Evolutionary conservation across 2,797 vertebrate genomes (phyloP).

Genomic region (Scolopax bukidnonensis): DNA sequence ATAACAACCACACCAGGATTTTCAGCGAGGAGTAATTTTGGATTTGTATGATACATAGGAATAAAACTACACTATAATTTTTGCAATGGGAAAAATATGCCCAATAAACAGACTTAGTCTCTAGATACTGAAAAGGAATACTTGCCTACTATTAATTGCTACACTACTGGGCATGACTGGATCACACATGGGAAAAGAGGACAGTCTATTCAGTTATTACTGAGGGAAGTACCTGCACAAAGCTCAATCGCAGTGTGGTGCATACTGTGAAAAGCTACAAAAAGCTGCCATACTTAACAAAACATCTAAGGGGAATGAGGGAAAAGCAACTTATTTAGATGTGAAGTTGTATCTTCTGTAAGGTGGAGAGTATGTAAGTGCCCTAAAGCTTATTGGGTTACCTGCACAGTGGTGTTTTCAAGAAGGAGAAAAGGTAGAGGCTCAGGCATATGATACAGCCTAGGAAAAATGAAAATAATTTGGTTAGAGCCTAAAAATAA

Average conservation of each 20-base stretch:
- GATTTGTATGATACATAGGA: not conserved
- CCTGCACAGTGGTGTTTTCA: not conserved
- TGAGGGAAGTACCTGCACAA: not conserved
- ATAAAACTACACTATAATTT: not conserved
- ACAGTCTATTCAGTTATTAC: not conserved
- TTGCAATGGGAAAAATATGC: not conserved
- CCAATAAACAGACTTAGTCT: not conserved
- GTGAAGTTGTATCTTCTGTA: not conserved
- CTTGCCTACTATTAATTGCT: not conserved
- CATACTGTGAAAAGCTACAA: not conserved
- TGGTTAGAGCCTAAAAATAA: slow-evolving; percentile 9
- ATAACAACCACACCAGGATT: not conserved
- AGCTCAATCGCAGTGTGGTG: not conserved
- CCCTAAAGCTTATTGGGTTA: not conserved
- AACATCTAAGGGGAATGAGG: not conserved
- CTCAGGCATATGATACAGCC: not conserved
- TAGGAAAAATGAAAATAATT: not conserved
- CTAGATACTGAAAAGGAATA: not conserved
- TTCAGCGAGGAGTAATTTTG: not conserved
- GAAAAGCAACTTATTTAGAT: not conserved
- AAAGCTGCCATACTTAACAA: not conserved
- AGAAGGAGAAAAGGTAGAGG: not conserved
- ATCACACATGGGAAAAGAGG: not conserved
- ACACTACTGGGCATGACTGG: not conserved
- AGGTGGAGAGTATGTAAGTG: not conserved